These are phyloP conservation scores for Gnathonemus longibarbis DNA, from an alignment of 2,113 vertebrate species.

Conservation along the genomic window DNA sequence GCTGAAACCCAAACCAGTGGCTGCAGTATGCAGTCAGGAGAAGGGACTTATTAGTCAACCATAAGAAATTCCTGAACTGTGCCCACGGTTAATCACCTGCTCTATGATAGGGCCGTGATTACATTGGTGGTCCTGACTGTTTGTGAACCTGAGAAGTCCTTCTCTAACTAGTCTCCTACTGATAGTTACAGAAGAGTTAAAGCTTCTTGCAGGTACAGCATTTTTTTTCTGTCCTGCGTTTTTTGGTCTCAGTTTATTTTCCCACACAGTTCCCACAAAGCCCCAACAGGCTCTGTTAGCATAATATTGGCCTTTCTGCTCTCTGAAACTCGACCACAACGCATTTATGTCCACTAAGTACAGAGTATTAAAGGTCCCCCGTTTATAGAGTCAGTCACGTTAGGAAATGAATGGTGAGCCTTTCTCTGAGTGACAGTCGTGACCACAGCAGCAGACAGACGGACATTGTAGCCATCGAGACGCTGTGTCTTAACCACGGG, in stretches of 20 bases:
- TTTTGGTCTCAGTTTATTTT: background rate
- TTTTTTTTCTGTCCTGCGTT: background rate
- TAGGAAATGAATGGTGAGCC: background rate
- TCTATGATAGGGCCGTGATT: background rate
- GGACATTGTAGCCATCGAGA: background rate
- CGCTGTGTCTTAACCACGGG: background rate
- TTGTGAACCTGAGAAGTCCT: background rate
- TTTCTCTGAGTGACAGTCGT: background rate
- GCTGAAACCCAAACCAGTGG: background rate
- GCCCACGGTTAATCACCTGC: background rate
- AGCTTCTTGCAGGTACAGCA: conserved; percentile 10
- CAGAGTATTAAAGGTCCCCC: background rate
- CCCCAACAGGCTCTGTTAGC: background rate
- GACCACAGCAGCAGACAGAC: background rate
- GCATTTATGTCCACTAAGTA: conserved; percentile 5
- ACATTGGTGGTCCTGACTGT: background rate
- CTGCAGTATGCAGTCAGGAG: background rate
- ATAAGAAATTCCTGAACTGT: background rate
- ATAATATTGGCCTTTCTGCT: conserved; percentile 8
- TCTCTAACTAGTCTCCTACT: background rate
- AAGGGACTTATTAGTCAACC: background rate
- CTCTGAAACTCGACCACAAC: background rate
- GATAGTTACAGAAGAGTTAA: background rate
- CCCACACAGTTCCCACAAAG: conserved; percentile 6
- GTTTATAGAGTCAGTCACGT: background rate